These are phyloP conservation scores for Oreochromis mossambicus DNA, from an alignment of 2,797 vertebrate species.

Conservation along the genomic window DNA sequence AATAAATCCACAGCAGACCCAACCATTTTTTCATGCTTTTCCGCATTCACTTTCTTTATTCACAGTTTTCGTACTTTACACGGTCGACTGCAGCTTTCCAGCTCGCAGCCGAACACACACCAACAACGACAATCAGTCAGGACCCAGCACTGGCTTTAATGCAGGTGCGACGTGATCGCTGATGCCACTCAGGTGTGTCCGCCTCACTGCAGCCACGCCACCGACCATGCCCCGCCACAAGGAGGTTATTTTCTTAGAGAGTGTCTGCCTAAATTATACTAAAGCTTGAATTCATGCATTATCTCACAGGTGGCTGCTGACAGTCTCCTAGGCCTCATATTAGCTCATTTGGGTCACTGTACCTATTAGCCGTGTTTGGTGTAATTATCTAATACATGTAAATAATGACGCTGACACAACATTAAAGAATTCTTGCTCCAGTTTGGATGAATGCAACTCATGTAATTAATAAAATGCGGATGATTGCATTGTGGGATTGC, in stretches of 20 bases:
- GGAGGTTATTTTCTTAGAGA: too few species aligned
- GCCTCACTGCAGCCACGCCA: not conserved
- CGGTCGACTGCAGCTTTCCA: not conserved
- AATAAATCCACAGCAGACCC: not conserved
- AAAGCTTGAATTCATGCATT: not conserved
- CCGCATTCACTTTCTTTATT: not conserved
- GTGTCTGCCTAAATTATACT: not conserved
- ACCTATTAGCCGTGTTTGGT: not conserved
- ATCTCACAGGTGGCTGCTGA: not conserved
- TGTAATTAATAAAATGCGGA: not conserved
- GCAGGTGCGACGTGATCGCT: not conserved
- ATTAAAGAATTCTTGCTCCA: not conserved
- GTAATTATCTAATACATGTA: not conserved
- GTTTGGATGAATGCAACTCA: not conserved
- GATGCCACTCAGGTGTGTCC: not conserved
- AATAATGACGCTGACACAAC: not conserved
- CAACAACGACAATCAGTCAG: not conserved
- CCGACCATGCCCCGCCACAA: not conserved
- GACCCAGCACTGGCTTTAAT: not conserved
- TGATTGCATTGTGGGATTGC: not conserved
- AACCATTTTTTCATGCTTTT: not conserved
- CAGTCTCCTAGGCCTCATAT: not conserved
- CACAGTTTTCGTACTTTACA: not conserved
- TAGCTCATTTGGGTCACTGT: not conserved
- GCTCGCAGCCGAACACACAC: not conserved